Evolutionary conservation across 2,113 vertebrate genomes (phyloP).

Genomic region (Penelope pileata): DNA sequence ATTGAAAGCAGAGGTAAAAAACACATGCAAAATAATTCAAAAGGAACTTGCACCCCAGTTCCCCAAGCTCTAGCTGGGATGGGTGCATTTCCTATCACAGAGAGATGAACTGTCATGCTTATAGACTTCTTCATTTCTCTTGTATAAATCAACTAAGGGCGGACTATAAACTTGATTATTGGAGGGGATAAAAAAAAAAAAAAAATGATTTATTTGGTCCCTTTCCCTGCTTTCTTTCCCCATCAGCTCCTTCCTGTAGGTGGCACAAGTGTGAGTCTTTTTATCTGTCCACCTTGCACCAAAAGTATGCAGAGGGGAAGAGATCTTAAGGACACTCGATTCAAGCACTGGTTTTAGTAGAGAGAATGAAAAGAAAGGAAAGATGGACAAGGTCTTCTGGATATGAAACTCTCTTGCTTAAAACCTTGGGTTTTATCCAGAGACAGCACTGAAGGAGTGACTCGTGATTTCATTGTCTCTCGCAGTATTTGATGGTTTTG

Average conservation of each 20-base stretch:
- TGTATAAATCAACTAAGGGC: slow-evolving; percentile 38
- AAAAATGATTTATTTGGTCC: slow-evolving; percentile 7
- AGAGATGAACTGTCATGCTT: slow-evolving; percentile 11
- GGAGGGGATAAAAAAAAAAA: background rate
- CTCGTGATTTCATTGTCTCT: background rate
- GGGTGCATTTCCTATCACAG: background rate
- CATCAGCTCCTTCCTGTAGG: background rate
- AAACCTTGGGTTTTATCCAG: background rate
- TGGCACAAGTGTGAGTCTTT: background rate
- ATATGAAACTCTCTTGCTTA: background rate
- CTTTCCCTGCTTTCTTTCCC: slow-evolving; percentile 14
- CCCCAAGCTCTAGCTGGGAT: background rate
- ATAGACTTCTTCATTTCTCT: slow-evolving; percentile 48
- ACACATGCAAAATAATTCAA: slow-evolving; percentile 20
- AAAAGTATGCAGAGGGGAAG: background rate
- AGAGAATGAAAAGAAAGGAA: background rate
- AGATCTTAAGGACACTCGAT: background rate
- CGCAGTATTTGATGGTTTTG: background rate
- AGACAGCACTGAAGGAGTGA: background rate
- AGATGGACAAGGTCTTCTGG: background rate
- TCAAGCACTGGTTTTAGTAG: background rate
- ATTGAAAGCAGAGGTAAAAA: background rate
- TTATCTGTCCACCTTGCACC: background rate
- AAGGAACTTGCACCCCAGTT: background rate
- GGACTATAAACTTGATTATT: slow-evolving; percentile 27